Base-by-base conservation (phyloP, 2,888 invertebrate species). In the Mythimna ferrago region DNA sequence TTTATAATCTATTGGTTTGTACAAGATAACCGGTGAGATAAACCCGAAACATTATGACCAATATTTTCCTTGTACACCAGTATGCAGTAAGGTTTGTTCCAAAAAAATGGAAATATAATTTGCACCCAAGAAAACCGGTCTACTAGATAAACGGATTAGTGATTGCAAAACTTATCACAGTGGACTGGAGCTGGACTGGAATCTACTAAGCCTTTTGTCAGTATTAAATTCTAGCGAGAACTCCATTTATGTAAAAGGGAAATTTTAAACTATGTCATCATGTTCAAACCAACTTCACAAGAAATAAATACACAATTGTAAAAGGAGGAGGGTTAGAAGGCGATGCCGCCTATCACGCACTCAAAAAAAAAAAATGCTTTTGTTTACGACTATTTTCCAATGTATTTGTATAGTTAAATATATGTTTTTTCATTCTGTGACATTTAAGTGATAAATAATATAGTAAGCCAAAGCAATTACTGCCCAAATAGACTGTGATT, bases 31-130 rank as follows among this genome's bases (percentile, higher is more conserved):
- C 21, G 26, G 19, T 58, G 48, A 76, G 14, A 21, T 54, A 16
- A 62, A 38, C 14, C 10, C 14, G 32, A 71, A 14, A 19, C 2
- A 53, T 63, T 35, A 6, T 21, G 14, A 53, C 21, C 0, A 41
- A 14, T 48, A 48, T 58, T 76, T 74, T 80, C 38, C 80, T 64
- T 57, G 19, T 19, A 61, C 0, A n/a, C 61, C 41, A 54, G 14
- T 61, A 41, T 16, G 54, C 19, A 60, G 10, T 32, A 57, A 56
- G 38, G 35, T 53, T 57, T 53, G 6, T 32, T 1, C 6, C 19
- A 44, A 26, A 53, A 26, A n/a, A 48, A 21, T 44, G 35, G 6
- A 44, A 26, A 53, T 11, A 11, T 14, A 16, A 14, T 26, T n/a
- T n/a, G 4, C 21, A 11, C 5, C 1, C 2, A 0, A 32, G 9